Conservation (phyloP, 2,888 invertebrate species). For the Lepidochrysops patricia region DNA sequence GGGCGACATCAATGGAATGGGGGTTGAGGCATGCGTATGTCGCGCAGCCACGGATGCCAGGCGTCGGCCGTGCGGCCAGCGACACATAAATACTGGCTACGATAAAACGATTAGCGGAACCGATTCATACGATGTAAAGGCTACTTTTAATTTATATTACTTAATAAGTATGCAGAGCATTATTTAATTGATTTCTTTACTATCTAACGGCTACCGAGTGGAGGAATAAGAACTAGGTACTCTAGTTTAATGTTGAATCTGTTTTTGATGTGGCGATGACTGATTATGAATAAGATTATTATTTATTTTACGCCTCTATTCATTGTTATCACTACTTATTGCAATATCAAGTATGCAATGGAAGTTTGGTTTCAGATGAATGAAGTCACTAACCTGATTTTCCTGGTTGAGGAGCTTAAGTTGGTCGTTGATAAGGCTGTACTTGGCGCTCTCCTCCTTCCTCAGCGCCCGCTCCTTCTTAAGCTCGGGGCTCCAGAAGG, state of each 20-base stretch:
- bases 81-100: background rate
- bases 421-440: conserved; percentile 96
- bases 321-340: background rate
- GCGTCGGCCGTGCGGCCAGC: conserved; percentile 18
- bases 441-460: conserved; percentile 98
- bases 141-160: background rate
- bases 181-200: background rate
- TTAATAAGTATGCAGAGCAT: background rate
- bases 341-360: background rate
- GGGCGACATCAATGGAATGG: conserved; percentile 34
- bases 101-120: background rate
- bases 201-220: no score
- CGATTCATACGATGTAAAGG: background rate
- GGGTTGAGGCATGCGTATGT: conserved; percentile 41
- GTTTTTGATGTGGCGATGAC: no score
- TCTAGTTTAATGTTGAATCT: no score
- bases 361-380: background rate
- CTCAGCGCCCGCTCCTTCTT: conserved; percentile 97
- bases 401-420: conserved; percentile 96
- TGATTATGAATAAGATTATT: no score
- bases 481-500: conserved; percentile 99
- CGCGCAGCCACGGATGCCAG: conserved; percentile 32
- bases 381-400: conserved; percentile 85
- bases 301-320: background rate
- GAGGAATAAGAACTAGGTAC: no score